A percentile compares a stretch with the other conserved stretches of the same genome.
phyloP scores from a whole-genome alignment of 2,797 vertebrate species.

The Lemur catta region DNA sequence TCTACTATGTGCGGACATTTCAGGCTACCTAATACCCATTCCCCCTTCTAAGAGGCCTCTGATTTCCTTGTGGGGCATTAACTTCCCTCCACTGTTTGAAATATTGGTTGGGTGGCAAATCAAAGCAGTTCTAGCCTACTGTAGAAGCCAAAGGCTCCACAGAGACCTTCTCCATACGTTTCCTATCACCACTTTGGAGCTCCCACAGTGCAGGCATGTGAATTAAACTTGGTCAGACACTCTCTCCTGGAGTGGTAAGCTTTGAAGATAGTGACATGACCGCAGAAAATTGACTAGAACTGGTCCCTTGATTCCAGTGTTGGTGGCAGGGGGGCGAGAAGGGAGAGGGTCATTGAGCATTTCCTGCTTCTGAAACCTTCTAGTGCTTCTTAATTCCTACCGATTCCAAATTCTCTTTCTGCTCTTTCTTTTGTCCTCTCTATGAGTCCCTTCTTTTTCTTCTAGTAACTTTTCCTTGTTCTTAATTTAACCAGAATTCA shows the following conservation, averaged over 20 bases:
- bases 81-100: not conserved
- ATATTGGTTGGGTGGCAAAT: not conserved
- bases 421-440: not conserved
- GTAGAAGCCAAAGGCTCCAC: not conserved
- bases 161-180: not conserved
- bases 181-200: not conserved
- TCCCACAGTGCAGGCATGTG: not conserved
- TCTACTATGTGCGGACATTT: not conserved
- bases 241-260: not conserved
- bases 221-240: not conserved
- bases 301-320: not conserved
- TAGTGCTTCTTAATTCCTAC: not conserved
- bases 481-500: not conserved
- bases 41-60: fast-evolving
- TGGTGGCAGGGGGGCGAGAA: no score
- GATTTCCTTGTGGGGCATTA: not conserved
- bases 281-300: not conserved
- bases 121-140: not conserved
- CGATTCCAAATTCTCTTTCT: not conserved
- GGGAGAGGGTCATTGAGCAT: not conserved
- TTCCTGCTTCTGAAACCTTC: not conserved
- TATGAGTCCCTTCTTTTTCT: not conserved
- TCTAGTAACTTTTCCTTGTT: not conserved
- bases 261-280: not conserved
- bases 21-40: not conserved